Evolutionary conservation across 2,797 vertebrate genomes (phyloP).

Genomic region (Sebastes oblongus): DNA sequence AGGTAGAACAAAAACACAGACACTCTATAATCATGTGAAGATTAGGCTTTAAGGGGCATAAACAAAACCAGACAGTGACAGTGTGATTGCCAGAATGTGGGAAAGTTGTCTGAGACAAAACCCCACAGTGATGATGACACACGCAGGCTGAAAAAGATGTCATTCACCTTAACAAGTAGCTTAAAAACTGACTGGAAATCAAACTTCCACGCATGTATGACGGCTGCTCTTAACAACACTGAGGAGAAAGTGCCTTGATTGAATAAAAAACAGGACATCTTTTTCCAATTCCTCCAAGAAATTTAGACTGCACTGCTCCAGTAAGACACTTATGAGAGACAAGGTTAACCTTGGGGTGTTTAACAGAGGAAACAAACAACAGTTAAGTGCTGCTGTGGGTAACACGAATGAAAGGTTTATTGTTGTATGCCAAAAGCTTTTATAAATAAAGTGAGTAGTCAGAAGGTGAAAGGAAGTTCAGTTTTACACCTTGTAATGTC

Average conservation of each 20-base stretch:
- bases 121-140: constrained; percentile 24
- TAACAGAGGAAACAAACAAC: background rate
- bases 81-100: constrained; percentile 59
- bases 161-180: constrained; percentile 12
- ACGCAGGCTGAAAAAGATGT: background rate
- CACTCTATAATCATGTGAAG: constrained; percentile 74
- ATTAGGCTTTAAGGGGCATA: constrained; percentile 58
- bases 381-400: background rate
- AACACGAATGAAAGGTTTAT: background rate
- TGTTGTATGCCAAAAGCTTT: background rate
- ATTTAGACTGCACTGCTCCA: background rate
- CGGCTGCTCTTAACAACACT: background rate
- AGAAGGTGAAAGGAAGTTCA: background rate
- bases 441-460: background rate
- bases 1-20: constrained; percentile 68
- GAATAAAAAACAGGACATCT: background rate
- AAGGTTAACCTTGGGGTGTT: background rate
- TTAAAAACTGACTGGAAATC: background rate
- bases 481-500: background rate
- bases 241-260: background rate
- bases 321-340: background rate
- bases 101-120: constrained; percentile 62
- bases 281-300: no score
- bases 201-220: background rate
- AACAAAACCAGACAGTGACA: constrained; percentile 69